Conservation (phyloP, 2,797 vertebrate genomes). For the Paguma larvata region DNA sequence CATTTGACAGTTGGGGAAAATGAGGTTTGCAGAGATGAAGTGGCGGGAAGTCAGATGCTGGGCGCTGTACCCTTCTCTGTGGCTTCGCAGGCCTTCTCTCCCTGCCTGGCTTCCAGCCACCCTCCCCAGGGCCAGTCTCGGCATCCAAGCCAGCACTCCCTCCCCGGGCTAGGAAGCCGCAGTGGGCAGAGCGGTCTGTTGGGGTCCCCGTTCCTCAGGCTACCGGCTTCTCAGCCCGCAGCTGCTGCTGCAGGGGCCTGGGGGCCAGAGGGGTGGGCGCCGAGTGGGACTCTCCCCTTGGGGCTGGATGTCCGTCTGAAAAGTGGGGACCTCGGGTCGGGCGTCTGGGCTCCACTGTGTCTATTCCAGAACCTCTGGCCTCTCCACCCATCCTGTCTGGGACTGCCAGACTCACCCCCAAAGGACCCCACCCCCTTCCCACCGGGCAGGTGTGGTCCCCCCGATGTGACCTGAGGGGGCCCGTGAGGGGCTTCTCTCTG, state of each 20-base stretch:
- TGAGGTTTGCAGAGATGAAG: neutral
- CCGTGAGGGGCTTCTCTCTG: neutral
- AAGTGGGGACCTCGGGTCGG: neutral
- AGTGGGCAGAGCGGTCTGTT: slow-evolving; percentile 74
- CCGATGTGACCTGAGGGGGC: neutral
- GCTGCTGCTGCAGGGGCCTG: too few species aligned
- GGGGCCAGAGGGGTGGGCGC: too few species aligned
- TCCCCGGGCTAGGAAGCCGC: slow-evolving; percentile 63
- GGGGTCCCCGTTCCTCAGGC: too few species aligned
- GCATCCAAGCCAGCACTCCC: neutral
- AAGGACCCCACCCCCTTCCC: neutral
- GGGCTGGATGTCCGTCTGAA: too few species aligned
- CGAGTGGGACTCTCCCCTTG: too few species aligned
- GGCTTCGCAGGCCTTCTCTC: neutral
- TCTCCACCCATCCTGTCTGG: neutral
- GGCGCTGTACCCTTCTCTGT: neutral
- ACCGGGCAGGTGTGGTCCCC: too few species aligned
- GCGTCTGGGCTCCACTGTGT: neutral
- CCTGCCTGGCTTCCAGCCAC: neutral
- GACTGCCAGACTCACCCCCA: too few species aligned
- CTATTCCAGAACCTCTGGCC: neutral
- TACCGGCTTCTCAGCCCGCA: too few species aligned
- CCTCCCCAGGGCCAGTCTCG: neutral
- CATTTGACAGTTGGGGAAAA: neutral
- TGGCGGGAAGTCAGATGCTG: neutral